These are phyloP conservation scores for Thaumetopoea pityocampa DNA, from an alignment of 1,140 invertebrate genomes.

Conservation along the genomic window DNA sequence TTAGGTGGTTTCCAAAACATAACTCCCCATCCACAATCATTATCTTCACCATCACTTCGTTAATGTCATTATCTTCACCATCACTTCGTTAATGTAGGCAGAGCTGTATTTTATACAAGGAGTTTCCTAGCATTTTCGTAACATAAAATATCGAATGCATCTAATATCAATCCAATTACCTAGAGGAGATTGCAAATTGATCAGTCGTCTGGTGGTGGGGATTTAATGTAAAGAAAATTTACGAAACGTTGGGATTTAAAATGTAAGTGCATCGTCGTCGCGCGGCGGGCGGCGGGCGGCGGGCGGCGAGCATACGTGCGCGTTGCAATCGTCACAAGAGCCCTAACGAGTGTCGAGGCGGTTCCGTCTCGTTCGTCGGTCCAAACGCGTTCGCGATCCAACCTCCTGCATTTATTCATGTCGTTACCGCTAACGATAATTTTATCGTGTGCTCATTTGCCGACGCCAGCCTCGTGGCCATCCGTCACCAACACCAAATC, in stretches of 20 bases:
- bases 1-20: no score
- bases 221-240: neutral
- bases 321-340: constrained; percentile 47
- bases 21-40: no score
- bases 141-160: no score
- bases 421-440: constrained; percentile 77
- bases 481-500: constrained; percentile 66
- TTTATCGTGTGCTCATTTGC: constrained; percentile 77
- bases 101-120: no score
- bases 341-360: constrained; percentile 48
- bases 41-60: no score
- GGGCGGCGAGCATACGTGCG: constrained; percentile 14
- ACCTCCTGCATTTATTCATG: constrained; percentile 77
- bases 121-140: no score
- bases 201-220: no score
- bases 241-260: neutral
- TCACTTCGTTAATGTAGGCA: no score
- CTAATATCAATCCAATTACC: no score
- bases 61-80: no score
- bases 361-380: constrained; percentile 34
- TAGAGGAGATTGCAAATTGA: no score
- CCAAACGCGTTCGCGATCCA: constrained; percentile 45
- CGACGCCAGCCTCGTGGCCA: constrained; percentile 68
- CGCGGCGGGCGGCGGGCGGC: constrained; percentile 1
- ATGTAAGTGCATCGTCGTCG: no score